A percentile compares a stretch with the other conserved stretches of the same genome.
phyloP scores from a whole-genome alignment of 2,888 invertebrate genomes.

The Drosophila leonis region DNA sequence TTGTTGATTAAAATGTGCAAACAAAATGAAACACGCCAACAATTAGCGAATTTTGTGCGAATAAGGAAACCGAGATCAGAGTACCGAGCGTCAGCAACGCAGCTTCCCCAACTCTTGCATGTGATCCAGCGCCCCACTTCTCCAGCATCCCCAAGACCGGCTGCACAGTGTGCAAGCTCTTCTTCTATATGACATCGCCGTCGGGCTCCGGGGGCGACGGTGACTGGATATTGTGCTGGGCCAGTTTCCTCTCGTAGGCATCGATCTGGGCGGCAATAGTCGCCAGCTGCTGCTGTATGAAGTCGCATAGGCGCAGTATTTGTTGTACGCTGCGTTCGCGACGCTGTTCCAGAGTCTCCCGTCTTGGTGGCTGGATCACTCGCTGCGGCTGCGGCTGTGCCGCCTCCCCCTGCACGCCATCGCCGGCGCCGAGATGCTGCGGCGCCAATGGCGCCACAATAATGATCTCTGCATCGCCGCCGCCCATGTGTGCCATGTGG shows the following conservation, averaged over 20 bases:
- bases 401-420: slow-evolving; percentile 20
- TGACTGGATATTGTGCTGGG: neutral
- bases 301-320: slow-evolving; percentile 41
- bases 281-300: slow-evolving; percentile 40
- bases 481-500: slow-evolving; percentile 40
- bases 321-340: slow-evolving; percentile 43
- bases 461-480: slow-evolving; percentile 51
- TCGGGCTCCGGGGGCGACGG: slow-evolving; percentile 43
- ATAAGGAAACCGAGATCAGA: slow-evolving; percentile 17
- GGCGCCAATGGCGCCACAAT: slow-evolving; percentile 13
- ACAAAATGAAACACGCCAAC: slow-evolving; percentile 49
- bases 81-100: slow-evolving; percentile 8
- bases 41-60: slow-evolving; percentile 39
- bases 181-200: slow-evolving; percentile 51
- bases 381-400: slow-evolving; percentile 16
- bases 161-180: slow-evolving; percentile 1
- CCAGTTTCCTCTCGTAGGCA: slow-evolving; percentile 34
- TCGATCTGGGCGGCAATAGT: slow-evolving; percentile 33
- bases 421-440: slow-evolving; percentile 41
- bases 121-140: slow-evolving; percentile 8
- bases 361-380: slow-evolving; percentile 41
- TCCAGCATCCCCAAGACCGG: slow-evolving; percentile 18
- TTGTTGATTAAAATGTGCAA: slow-evolving; percentile 36
- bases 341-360: slow-evolving; percentile 41
- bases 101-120: slow-evolving; percentile 2